Percentiles rank a stretch among this genome's conserved stretches.
Conservation (phyloP, 2,113 vertebrate species). For the Tragelaphus scriptus region DNA sequence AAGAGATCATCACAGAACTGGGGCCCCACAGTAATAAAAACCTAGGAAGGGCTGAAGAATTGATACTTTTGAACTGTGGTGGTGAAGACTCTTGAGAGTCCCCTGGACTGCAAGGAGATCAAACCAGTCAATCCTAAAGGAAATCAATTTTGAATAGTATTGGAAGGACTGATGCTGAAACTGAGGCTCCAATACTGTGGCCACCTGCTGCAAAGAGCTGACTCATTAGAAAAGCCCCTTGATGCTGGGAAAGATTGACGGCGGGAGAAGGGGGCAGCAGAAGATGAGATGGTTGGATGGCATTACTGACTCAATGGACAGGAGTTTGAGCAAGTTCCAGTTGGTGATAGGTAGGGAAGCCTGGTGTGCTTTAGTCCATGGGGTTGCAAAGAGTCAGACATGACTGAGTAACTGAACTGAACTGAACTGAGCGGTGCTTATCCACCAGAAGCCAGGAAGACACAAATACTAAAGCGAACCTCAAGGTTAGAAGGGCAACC, state of each 20-base stretch:
- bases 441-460: neutral
- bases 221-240: neutral
- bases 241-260: neutral
- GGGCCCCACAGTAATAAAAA: neutral
- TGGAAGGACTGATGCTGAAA: neutral
- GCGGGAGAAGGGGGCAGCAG: neutral
- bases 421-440: neutral
- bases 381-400: neutral
- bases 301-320: neutral
- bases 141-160: neutral
- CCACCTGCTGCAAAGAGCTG: neutral
- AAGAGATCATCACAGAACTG: neutral
- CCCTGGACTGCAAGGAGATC: neutral
- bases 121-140: neutral
- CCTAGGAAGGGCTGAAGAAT: neutral
- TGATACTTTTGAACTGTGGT: neutral
- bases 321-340: neutral
- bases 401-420: neutral
- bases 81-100: neutral
- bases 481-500: neutral
- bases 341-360: neutral
- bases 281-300: neutral
- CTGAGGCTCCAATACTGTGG: neutral
- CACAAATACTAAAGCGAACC: neutral
- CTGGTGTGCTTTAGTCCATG: neutral